Evolutionary conservation across 2,888 invertebrate genomes (phyloP), one percentile per base, ranked within the genome.

Genomic region (Parascotia fuliginaria): DNA sequence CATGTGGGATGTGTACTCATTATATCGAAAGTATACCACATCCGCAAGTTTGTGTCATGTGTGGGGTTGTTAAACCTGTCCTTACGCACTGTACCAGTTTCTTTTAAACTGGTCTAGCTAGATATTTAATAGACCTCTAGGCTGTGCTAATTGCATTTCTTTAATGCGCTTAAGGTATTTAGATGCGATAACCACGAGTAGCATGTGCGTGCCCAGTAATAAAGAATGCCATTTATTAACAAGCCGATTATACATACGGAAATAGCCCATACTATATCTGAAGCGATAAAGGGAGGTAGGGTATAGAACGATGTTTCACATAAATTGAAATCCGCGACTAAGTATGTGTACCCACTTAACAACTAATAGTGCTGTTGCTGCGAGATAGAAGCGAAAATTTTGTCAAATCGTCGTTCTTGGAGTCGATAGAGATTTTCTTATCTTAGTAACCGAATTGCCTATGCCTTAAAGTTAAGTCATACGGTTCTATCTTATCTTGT

Each of bases 1-100:
- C 67, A 74, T 79, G 75, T 80, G 81, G 85, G 81, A 84, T 82
- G 75, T 81, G 83, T 70, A 73, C 85, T 84, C 85, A 80, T 86
- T 89, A 82, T 77, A 83, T 79, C 81, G 85, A 87, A 89, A 89
- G 90, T 89, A 89, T 86, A 86, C 84, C 83, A 83, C 81, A 88
- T 91, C 89, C 90, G 89, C 83, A 79, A 88, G 81, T 83, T 78
- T 77, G 76, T 71, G 75, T 79, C 84, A 81, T 80, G 79, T 83
- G 86, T 79, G 79, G 77, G 79, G 85, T 83, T 83, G 83, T 77
- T 73, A 83, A 87, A 89, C 90, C 87, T 83, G 89, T 88, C 83
- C 68, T 48, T 72, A 68, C 73, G 72, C 72, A 69, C 67, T 65
- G 75, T 81, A 82, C 84, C 81, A 83, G 84, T 84, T 83, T 82